Conservation (phyloP, 2,113 vertebrate species). For the Tapirus terrestris region DNA sequence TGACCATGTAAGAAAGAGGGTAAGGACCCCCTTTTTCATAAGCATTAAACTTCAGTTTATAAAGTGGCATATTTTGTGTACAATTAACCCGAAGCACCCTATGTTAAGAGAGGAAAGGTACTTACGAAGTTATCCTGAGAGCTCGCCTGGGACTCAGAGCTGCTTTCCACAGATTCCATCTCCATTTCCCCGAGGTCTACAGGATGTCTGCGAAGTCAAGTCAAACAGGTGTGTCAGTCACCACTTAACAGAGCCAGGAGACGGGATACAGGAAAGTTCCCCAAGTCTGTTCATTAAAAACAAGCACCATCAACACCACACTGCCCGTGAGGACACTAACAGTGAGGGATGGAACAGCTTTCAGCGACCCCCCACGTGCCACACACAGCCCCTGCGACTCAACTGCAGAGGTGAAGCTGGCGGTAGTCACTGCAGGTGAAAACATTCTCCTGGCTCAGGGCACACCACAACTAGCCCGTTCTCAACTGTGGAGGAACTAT, state of each 20-base stretch:
- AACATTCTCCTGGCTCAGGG: background rate
- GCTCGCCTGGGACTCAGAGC: conserved; percentile 82
- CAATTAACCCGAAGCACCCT: rapidly evolving
- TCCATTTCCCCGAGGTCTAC: conserved; percentile 94
- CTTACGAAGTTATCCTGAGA: conserved; percentile 84
- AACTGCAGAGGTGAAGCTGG: background rate
- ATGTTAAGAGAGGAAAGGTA: background rate
- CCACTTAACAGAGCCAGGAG: too few species aligned
- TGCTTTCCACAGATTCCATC: conserved; percentile 89
- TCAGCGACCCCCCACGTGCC: background rate
- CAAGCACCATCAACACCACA: rapidly evolving
- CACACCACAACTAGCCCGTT: rapidly evolving
- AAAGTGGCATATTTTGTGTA: rapidly evolving
- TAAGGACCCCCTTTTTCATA: too few species aligned
- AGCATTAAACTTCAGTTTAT: background rate
- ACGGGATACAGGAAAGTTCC: rapidly evolving
- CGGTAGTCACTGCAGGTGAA: too few species aligned
- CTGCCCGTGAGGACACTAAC: rapidly evolving
- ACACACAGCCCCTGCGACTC: background rate
- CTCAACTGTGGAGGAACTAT: rapidly evolving
- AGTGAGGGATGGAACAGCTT: rapidly evolving
- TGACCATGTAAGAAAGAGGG: rapidly evolving
- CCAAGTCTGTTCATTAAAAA: rapidly evolving
- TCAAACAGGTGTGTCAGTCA: background rate
- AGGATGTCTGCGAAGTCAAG: conserved; percentile 85